Conservation (phyloP, 2,888 invertebrate species). For the Watsonalla cultraria region DNA sequence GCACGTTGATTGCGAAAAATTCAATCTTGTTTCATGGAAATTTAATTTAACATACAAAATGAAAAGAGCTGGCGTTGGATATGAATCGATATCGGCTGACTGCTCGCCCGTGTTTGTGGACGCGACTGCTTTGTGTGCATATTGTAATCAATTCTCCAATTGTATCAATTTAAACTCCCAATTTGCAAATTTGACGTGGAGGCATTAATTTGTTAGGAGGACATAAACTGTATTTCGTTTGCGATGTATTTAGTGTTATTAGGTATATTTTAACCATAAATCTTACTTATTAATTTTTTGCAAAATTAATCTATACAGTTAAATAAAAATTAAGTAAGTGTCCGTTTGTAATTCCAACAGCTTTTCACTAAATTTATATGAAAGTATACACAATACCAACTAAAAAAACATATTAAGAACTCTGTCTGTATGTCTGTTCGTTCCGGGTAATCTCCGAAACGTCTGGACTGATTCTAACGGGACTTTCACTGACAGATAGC, state of each 20-base stretch:
- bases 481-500: too few species aligned
- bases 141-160: conserved; percentile 75
- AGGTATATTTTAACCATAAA: too few species aligned
- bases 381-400: too few species aligned
- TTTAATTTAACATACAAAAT: conserved; percentile 79
- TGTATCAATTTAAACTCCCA: conserved; percentile 69
- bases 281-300: too few species aligned
- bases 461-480: too few species aligned
- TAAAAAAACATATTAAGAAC: too few species aligned
- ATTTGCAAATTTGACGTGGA: conserved; percentile 71
- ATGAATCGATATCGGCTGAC: conserved; percentile 71
- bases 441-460: too few species aligned
- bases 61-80: conserved; percentile 72
- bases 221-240: conserved; percentile 23
- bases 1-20: conserved; percentile 76
- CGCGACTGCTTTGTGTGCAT: conserved; percentile 69
- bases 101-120: conserved; percentile 74
- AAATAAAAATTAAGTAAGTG: too few species aligned
- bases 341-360: too few species aligned
- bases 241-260: background rate
- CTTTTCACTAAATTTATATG: too few species aligned
- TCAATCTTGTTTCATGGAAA: conserved; percentile 78
- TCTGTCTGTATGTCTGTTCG: too few species aligned
- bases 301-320: too few species aligned
- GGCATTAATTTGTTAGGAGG: conserved; percentile 61